Base-by-base conservation (phyloP, 1,140 invertebrate species). In the Papilio machaon region DNA sequence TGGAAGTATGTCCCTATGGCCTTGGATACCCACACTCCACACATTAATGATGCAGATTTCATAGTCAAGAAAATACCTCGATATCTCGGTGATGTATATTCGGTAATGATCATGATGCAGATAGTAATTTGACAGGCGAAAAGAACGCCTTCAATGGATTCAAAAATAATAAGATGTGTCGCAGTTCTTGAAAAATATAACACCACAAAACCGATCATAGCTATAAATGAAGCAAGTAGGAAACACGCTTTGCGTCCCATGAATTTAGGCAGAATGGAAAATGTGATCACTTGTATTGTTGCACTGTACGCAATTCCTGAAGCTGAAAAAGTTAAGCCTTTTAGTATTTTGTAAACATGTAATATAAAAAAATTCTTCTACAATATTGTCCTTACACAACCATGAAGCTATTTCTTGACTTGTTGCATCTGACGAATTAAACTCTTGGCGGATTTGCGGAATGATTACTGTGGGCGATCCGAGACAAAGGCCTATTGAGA, bases 21-120 rank as follows among this genome's bases (percentile, higher is more conserved):
- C 70, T 90, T 90, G 10, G 89, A 81, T 0, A 82, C 80, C 85
- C 84, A 89, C 13, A 90, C 84, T 30, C 86, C 89, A 87, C 88
- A 89, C 17, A 86, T 85, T 11, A 87, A 81, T 2, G 82, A 84
- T 17, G 88, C 88, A 9, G 85, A 79, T 82, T 89, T 90, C 2
- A 89, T 70, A 0, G 85, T 82, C 30, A 90, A 73, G 43, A 88
- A 88, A 77, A 88, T 47, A 1, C 88, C 89, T 7, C 88, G 82
- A 38, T 88, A 89, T 52, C 82, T 84, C 8, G 85, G 85, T 2
- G 88, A 87, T 2, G 84, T 79, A 35, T 89, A 89, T 58, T 89
- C 89, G 4, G 83, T 83, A 1, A 89, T n/a, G 0, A 87, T 82
- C 2, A 89, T 35, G 10, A 89, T 52, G 1, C 85, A 82, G 0